Conservation (phyloP, 2,888 invertebrate genomes). For the Eupithecia dodoneata region DNA sequence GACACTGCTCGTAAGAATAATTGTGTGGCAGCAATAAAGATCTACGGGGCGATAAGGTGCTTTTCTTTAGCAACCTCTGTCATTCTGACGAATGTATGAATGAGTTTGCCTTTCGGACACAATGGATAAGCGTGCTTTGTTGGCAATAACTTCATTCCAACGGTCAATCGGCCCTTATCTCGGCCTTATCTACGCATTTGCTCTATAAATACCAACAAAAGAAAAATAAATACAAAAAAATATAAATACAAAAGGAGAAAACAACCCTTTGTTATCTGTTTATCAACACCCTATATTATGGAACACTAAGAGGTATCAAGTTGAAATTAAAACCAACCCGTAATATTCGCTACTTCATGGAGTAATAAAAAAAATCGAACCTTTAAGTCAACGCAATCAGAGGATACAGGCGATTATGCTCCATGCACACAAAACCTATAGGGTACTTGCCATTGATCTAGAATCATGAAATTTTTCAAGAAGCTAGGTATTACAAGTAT, state of each 20-base stretch:
- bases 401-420: no score
- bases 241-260: neutral
- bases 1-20: conserved; percentile 27
- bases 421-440: no score
- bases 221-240: no score
- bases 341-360: no score
- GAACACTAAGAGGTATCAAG: neutral
- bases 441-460: no score
- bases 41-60: neutral
- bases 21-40: conserved; percentile 31
- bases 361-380: no score
- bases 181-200: neutral
- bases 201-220: neutral
- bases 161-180: neutral
- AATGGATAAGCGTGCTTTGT: neutral
- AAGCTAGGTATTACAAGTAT: no score
- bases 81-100: neutral
- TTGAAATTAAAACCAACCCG: neutral
- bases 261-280: neutral
- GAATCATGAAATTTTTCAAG: no score
- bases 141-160: neutral
- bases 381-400: no score
- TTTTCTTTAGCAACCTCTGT: neutral
- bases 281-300: neutral
- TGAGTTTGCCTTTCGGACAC: neutral